Base-by-base conservation (phyloP, 2,797 vertebrate species). In the Neomorphus geoffroyi region DNA sequence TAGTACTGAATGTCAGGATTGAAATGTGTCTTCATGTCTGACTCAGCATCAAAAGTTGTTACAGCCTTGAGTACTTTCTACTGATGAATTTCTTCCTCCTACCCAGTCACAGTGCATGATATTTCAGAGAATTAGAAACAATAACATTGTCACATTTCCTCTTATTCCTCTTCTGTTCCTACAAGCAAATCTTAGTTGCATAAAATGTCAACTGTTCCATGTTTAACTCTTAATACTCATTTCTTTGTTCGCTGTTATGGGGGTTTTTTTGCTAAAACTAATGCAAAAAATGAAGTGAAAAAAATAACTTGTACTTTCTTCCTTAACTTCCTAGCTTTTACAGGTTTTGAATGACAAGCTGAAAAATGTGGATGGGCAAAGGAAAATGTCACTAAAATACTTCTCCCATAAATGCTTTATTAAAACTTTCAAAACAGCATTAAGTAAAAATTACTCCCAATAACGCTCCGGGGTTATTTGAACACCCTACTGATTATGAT, bases 361-460 rank as follows among this genome's bases (percentile, higher is more conserved):
- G 64, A 62, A 90, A 86, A 89, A 41, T 66, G 50, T 35, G 9
- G 19, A 26, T 48, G 8, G 32, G 10, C 30, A 77, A 91, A 73
- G 65, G 9, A 87, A 86, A 66, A 82, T 32, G 28, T 87, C 39
- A 66, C 18, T 43, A 22, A 51, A 73, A 70, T 66, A 62, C 66
- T 85, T 92, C 45, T 96, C 13, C 62, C 4, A 23, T 45, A 62
- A 87, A 82, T 9, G 30, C 18, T 91, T 91, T 85, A 62, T 19
- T 32, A 69, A 61, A 91, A 69, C 66, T 85, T 83, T 58, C 62
- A 43, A 88, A 79, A 18, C 9, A 58, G 18, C 8, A 28, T 84
- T 94, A 90, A 94, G 62, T 62, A 88, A 94, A 91, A 93, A 80
- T 85, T 88, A 74, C 33, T 88, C 35, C 39, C 16, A 72, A 54